Conservation (phyloP, 2,797 vertebrate species). For the Bothrops alternatus region DNA sequence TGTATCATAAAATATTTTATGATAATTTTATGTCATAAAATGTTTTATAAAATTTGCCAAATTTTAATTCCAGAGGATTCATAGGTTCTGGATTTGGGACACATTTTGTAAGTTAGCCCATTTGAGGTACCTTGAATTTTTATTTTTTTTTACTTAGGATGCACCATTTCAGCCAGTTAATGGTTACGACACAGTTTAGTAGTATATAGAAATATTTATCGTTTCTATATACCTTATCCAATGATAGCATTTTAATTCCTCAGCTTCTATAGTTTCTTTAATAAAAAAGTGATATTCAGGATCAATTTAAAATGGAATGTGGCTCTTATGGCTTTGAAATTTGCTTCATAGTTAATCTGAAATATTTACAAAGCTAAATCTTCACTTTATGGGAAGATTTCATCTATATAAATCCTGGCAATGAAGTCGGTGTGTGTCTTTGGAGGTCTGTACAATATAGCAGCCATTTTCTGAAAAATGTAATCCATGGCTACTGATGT, state of each 20-base stretch:
- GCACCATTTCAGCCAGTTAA: too few species aligned
- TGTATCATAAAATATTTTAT: too few species aligned
- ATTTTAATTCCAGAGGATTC: not conserved
- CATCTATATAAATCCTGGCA: slow-evolving; percentile 9
- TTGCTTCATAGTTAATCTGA: not conserved
- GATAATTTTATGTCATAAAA: not conserved
- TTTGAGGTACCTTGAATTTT: not conserved
- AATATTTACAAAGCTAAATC: not conserved
- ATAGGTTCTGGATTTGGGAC: not conserved
- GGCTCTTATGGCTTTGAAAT: not conserved
- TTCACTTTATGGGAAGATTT: not conserved
- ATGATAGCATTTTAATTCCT: not conserved
- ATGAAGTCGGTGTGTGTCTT: not conserved
- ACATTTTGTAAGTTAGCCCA: not conserved
- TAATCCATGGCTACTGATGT: slow-evolving; percentile 18
- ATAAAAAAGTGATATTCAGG: slow-evolving; percentile 2
- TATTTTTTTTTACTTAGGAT: too few species aligned
- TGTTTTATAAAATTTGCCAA: not conserved
- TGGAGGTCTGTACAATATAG: not conserved
- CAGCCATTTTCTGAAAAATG: not conserved
- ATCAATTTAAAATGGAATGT: not conserved
- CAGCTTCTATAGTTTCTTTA: not conserved
- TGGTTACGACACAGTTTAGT: too few species aligned
- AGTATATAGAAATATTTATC: not conserved
- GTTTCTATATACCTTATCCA: not conserved